A percentile compares a stretch with the other conserved stretches of the same genome.
These are phyloP conservation scores for Meandrusa payeni DNA, from an alignment of 2,888 invertebrate species.

Conservation along the genomic window DNA sequence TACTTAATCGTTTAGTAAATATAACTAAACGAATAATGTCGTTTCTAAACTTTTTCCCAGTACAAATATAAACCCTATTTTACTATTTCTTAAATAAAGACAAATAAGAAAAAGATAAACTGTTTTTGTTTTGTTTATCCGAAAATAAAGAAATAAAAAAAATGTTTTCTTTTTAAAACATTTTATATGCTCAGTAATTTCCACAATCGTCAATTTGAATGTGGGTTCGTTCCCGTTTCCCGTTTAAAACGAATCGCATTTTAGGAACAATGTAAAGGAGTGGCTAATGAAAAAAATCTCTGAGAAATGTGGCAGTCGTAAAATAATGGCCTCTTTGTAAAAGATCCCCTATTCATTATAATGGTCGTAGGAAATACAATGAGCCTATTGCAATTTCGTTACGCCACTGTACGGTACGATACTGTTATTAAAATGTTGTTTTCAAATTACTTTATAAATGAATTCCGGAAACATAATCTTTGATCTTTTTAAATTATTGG, in stretches of 20 bases:
- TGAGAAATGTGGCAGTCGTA: conserved; percentile 31
- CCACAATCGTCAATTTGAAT: conserved; percentile 14
- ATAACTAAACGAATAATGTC: no score
- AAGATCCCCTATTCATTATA: conserved; percentile 35
- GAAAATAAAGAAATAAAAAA: no score
- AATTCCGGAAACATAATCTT: no score
- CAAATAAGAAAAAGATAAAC: no score
- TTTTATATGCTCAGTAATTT: conserved; percentile 9
- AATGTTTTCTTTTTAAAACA: neutral
- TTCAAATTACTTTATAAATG: no score
- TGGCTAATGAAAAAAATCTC: conserved; percentile 33
- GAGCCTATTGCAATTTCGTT: conserved; percentile 38
- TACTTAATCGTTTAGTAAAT: no score
- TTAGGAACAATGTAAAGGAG: conserved; percentile 29
- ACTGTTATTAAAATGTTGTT: no score
- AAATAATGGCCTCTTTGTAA: conserved; percentile 37
- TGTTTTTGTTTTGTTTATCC: no score
- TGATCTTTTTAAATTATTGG: no score
- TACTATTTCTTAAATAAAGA: no score
- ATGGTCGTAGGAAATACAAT: conserved; percentile 34
- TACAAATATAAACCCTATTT: no score
- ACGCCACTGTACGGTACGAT: conserved; percentile 27
- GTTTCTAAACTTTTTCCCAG: no score
- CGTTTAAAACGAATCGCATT: conserved; percentile 22
- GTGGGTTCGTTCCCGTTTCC: conserved; percentile 5